These are phyloP conservation scores for Laticauda colubrina DNA, from an alignment of 2,113 vertebrate genomes.

Conservation along the genomic window DNA sequence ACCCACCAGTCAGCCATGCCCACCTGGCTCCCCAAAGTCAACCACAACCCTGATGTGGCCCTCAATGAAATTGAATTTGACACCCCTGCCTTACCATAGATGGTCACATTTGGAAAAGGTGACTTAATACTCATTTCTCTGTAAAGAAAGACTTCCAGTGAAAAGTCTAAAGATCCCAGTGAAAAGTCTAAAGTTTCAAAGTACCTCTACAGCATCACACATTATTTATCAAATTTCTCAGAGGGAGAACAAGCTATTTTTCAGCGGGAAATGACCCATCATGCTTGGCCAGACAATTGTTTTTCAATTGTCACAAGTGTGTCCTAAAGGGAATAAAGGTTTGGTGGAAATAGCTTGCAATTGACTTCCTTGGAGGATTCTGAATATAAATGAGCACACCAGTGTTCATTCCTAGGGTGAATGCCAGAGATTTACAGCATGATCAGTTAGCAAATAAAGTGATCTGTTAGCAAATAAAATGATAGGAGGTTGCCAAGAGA, in stretches of 20 bases:
- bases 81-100: background rate
- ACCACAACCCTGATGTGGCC: too few species aligned
- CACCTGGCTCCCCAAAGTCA: too few species aligned
- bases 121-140: background rate
- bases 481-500: background rate
- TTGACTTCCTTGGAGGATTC: background rate
- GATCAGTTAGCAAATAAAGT: background rate
- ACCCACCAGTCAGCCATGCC: too few species aligned
- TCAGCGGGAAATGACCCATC: background rate
- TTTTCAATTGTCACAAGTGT: background rate
- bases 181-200: background rate
- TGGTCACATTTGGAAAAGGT: background rate
- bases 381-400: background rate
- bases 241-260: background rate
- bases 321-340: background rate
- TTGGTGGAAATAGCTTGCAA: background rate
- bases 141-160: background rate
- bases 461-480: background rate
- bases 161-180: background rate
- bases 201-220: background rate
- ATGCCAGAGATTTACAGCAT: background rate
- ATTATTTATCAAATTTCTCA: background rate
- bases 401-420: background rate
- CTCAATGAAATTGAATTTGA: too few species aligned
- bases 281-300: background rate